A percentile compares a stretch with the other conserved stretches of the same genome.
Evolutionary conservation across 2,888 invertebrate genomes (phyloP).

Genomic region (Chymomyza amoena): DNA sequence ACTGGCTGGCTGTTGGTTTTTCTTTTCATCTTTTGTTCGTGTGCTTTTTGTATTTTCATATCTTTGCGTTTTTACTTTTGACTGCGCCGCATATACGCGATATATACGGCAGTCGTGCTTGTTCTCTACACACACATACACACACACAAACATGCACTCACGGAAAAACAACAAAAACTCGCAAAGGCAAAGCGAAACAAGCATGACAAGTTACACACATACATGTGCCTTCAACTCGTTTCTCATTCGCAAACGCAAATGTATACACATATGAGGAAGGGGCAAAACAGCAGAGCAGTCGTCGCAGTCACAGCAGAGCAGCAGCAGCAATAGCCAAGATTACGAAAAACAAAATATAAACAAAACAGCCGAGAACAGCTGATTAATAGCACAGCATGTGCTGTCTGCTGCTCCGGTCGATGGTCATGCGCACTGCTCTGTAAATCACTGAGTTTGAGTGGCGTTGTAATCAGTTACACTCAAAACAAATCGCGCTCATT

Average conservation of each 20-base stretch:
- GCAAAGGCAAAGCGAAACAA: slow-evolving; percentile 42
- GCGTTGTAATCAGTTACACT: slow-evolving; percentile 48
- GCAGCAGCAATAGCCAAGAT: slow-evolving; percentile 36
- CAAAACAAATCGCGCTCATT: slow-evolving; percentile 55
- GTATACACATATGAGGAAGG: slow-evolving; percentile 44
- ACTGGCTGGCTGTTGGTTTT: slow-evolving; percentile 18
- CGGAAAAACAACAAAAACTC: background rate
- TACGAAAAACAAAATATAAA: slow-evolving; percentile 74
- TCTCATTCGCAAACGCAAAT: slow-evolving; percentile 44
- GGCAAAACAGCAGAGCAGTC: slow-evolving; percentile 37
- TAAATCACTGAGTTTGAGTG: slow-evolving; percentile 14
- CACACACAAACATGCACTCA: background rate
- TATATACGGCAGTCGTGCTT: slow-evolving; percentile 8
- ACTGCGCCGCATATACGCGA: background rate
- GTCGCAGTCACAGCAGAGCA: background rate
- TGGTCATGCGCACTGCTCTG: slow-evolving; percentile 25
- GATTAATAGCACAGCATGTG: slow-evolving; percentile 63
- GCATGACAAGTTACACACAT: slow-evolving; percentile 55
- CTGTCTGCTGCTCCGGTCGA: slow-evolving; percentile 6
- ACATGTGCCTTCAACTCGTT: slow-evolving; percentile 38
- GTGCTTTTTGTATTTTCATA: slow-evolving; percentile 49
- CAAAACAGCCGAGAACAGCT: slow-evolving; percentile 72
- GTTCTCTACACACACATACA: slow-evolving; percentile 30
- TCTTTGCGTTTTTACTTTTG: slow-evolving; percentile 11
- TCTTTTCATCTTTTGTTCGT: slow-evolving; percentile 47